Evolutionary conservation across 2,113 vertebrate species (phyloP).

Genomic region (Laticauda laticaudata): DNA sequence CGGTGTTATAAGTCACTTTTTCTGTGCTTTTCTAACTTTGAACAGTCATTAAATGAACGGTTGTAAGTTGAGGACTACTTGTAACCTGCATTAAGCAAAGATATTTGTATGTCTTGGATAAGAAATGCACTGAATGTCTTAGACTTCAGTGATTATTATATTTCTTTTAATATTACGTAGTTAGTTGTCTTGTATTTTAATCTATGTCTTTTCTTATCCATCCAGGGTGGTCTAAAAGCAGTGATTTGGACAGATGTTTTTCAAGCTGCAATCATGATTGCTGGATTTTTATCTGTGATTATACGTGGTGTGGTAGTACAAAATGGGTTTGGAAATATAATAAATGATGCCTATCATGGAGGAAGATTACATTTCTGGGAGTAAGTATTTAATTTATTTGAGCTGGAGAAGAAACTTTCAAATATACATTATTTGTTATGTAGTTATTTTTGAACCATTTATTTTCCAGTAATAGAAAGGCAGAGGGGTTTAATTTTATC

Average conservation of each 20-base stretch:
- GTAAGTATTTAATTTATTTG: conserved; percentile 71
- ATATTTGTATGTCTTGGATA: neutral
- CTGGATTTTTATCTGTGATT: conserved; percentile 84
- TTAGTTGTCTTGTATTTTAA: neutral
- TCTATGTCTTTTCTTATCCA: neutral
- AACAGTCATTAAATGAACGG: too few species aligned
- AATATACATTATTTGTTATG: neutral
- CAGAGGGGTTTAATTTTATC: neutral
- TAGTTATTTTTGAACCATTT: neutral
- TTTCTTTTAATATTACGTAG: neutral
- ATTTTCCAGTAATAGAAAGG: neutral
- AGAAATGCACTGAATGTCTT: neutral
- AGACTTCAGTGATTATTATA: neutral
- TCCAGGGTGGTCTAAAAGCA: conserved; percentile 87
- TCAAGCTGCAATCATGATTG: conserved; percentile 86
- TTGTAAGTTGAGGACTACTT: neutral
- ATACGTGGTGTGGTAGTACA: conserved; percentile 75
- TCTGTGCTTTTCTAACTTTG: neutral
- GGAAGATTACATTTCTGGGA: conserved; percentile 85
- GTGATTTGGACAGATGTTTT: conserved; percentile 94
- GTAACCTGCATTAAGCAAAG: neutral
- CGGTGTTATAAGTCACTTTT: too few species aligned
- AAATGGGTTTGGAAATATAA: conserved; percentile 73
- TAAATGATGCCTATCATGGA: conserved; percentile 78
- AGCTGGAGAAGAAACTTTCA: neutral